These are phyloP conservation scores for Sinohyriopsis cumingii DNA, from an alignment of 2,888 invertebrate genomes.

Conservation along the genomic window DNA sequence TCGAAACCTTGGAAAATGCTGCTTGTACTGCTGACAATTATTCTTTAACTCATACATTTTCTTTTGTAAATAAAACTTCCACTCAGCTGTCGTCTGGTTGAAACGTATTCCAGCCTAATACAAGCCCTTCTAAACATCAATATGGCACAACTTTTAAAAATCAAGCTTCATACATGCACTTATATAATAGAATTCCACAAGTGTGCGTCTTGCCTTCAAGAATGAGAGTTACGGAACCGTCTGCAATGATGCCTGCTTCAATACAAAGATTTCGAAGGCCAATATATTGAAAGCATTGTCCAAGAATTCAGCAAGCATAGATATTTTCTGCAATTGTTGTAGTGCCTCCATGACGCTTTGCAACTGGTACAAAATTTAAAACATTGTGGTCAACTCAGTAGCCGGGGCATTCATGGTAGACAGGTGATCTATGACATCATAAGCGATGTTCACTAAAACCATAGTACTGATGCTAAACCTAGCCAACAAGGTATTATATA, in stretches of 20 bases:
- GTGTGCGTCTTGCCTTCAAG: too few species aligned
- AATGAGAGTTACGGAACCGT: too few species aligned
- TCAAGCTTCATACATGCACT: too few species aligned
- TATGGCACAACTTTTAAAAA: too few species aligned
- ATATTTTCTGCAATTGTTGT: constrained; percentile 1
- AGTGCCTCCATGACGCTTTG: not conserved
- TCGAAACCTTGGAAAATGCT: too few species aligned
- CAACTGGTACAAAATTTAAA: not conserved
- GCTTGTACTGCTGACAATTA: too few species aligned
- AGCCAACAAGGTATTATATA: constrained; percentile 1
- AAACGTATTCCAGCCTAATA: too few species aligned
- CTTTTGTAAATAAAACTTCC: too few species aligned
- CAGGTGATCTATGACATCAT: constrained; percentile 9
- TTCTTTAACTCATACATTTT: too few species aligned
- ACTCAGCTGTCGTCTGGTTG: too few species aligned
- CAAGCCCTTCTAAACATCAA: too few species aligned
- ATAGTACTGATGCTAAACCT: not conserved
- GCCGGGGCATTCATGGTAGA: constrained; percentile 5
- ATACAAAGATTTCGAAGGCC: not conserved
- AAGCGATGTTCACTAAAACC: not conserved
- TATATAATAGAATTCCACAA: too few species aligned
- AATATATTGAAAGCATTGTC: constrained; percentile 12
- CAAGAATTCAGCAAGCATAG: constrained; percentile 17
- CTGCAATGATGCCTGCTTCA: not conserved
- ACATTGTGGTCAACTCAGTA: constrained; percentile 3